Evolutionary conservation across 2,797 vertebrate species (phyloP).

Genomic region (Tenualosa thibaudeaui): DNA sequence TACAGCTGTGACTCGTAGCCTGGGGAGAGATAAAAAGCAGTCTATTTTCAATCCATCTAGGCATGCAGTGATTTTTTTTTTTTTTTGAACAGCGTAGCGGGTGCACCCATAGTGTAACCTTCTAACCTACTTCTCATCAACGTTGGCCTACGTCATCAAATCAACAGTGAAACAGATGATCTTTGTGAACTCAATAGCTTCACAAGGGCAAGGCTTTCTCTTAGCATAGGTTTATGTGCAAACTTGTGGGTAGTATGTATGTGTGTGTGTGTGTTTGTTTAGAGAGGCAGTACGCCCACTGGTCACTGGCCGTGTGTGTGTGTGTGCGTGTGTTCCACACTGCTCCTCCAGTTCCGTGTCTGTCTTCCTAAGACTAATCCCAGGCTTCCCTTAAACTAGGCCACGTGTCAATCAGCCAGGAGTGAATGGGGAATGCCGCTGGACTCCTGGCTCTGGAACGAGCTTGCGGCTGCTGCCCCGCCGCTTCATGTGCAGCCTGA

Average conservation of each 20-base stretch:
- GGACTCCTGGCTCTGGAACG: neutral
- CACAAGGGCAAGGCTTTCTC: neutral
- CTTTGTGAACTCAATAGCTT: neutral
- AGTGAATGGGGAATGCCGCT: conserved; percentile 1
- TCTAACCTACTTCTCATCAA: neutral
- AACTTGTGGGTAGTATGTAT: neutral
- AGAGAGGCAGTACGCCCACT: neutral
- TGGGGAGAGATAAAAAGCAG: neutral
- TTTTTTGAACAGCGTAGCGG: neutral
- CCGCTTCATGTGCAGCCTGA: neutral
- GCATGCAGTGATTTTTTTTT: neutral
- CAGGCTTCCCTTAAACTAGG: conserved; percentile 21
- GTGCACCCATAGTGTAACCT: neutral
- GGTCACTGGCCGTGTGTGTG: neutral
- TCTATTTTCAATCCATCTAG: conserved; percentile 18
- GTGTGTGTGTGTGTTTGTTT: neutral
- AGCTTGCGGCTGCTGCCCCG: neutral
- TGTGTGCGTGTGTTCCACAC: neutral
- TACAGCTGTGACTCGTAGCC: neutral
- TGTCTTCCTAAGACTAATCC: neutral
- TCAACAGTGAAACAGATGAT: neutral
- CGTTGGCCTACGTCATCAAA: neutral
- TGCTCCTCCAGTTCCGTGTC: neutral
- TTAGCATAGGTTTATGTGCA: neutral
- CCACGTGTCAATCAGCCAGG: conserved; percentile 13